Evolutionary conservation across 2,888 invertebrate genomes (phyloP).

Genomic region (Proisotoma minuta): DNA sequence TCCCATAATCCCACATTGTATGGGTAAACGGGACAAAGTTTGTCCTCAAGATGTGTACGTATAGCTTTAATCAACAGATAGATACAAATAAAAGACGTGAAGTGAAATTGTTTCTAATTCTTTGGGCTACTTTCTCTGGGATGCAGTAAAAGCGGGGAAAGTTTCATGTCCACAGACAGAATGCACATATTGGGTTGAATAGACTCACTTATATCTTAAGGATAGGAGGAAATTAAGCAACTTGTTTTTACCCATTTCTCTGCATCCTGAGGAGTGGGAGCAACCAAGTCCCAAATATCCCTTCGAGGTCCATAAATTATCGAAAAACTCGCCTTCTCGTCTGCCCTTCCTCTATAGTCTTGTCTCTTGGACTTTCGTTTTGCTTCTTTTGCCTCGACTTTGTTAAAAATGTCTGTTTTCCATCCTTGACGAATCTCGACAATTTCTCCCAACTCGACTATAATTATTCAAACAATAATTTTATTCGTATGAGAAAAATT

Average conservation of each 20-base stretch:
- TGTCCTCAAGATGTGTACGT: too few species aligned
- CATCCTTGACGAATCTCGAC: slow-evolving; percentile 52
- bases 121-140: too few species aligned
- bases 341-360: slow-evolving; percentile 32
- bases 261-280: slow-evolving; percentile 48
- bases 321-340: slow-evolving; percentile 50
- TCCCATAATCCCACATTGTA: too few species aligned
- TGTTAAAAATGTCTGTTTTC: slow-evolving; percentile 53
- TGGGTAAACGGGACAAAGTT: too few species aligned
- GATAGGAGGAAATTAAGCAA: neutral
- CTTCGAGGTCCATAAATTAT: slow-evolving; percentile 49
- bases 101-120: too few species aligned
- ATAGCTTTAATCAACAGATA: too few species aligned
- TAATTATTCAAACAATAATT: too few species aligned
- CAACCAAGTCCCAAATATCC: slow-evolving; percentile 50
- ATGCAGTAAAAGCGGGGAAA: too few species aligned
- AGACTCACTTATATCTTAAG: neutral
- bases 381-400: slow-evolving; percentile 49
- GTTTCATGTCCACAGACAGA: too few species aligned
- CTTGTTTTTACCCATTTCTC: slow-evolving; percentile 50
- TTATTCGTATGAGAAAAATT: neutral
- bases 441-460: slow-evolving; percentile 51
- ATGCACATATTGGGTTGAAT: too few species aligned
- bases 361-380: slow-evolving; percentile 38
- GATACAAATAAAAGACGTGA: too few species aligned